A percentile compares a stretch with the other conserved stretches of the same genome.
phyloP scores from a whole-genome alignment of 2,113 vertebrate species.

The Ictalurus punctatus region DNA sequence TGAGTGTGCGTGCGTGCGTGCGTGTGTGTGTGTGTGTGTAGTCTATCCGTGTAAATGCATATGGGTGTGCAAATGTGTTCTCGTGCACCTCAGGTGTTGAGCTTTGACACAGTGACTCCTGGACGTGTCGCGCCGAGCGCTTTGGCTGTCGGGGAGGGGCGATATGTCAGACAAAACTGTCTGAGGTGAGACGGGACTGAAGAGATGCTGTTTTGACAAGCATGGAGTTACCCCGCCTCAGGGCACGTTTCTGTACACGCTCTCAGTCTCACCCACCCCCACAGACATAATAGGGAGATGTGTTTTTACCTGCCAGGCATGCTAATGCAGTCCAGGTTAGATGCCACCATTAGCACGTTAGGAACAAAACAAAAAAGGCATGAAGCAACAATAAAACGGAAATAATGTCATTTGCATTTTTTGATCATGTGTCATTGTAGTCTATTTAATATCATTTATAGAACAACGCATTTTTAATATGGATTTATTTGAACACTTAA shows the following conservation, averaged over 20 bases:
- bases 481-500: neutral
- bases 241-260: slow-evolving; percentile 29
- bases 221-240: slow-evolving; percentile 34
- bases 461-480: neutral
- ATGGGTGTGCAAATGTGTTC: neutral
- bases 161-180: slow-evolving; percentile 35
- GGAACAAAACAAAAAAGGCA: neutral
- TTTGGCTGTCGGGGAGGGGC: slow-evolving; percentile 29
- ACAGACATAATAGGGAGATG: slow-evolving; percentile 31
- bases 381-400: neutral
- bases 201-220: slow-evolving; percentile 44
- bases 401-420: neutral
- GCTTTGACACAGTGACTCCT: slow-evolving; percentile 39
- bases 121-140: neutral
- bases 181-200: slow-evolving; percentile 39
- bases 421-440: neutral
- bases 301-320: slow-evolving; percentile 51
- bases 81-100: slow-evolving; percentile 51
- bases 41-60: slow-evolving; percentile 5
- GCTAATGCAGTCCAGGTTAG: slow-evolving; percentile 34
- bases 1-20: neutral
- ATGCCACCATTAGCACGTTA: slow-evolving; percentile 19
- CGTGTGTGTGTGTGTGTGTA: neutral
- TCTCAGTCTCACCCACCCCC: neutral
- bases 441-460: neutral